Conservation (phyloP, 2,797 vertebrate genomes). For the Diplodus sargus region DNA sequence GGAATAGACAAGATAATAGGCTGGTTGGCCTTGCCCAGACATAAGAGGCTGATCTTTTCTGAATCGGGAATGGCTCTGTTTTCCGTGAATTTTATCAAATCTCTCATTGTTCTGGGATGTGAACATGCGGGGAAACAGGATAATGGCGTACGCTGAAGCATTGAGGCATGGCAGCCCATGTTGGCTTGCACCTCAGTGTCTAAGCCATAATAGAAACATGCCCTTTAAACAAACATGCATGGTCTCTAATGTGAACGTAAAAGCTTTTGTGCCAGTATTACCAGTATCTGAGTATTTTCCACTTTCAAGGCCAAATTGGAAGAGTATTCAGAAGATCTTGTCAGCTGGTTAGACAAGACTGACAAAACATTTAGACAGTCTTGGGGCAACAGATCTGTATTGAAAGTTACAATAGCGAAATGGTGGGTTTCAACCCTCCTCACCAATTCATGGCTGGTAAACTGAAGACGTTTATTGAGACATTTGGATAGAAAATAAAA, state of each 20-base stretch:
- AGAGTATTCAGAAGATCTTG: neutral
- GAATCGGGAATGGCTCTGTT: slow-evolving; percentile 1
- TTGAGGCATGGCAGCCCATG: neutral
- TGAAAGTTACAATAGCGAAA: neutral
- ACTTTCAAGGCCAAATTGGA: neutral
- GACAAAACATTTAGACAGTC: neutral
- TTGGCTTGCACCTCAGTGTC: neutral
- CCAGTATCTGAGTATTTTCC: neutral
- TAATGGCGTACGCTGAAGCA: too few relatives aligned
- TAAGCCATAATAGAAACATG: neutral
- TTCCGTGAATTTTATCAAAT: neutral
- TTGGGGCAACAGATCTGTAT: neutral
- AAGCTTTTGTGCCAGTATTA: neutral
- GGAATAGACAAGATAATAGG: slow-evolving; percentile 45
- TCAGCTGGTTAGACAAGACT: neutral
- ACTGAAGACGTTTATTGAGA: neutral
- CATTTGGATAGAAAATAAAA: neutral
- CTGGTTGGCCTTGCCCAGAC: neutral
- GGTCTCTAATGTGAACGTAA: neutral
- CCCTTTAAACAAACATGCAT: neutral
- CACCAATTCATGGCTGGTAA: neutral
- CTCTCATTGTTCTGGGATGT: neutral
- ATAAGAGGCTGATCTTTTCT: slow-evolving; percentile 11
- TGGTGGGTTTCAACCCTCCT: neutral
- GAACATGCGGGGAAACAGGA: neutral